phyloP scores from a whole-genome alignment of 2,888 invertebrate species.

The Brachycybe producta region DNA sequence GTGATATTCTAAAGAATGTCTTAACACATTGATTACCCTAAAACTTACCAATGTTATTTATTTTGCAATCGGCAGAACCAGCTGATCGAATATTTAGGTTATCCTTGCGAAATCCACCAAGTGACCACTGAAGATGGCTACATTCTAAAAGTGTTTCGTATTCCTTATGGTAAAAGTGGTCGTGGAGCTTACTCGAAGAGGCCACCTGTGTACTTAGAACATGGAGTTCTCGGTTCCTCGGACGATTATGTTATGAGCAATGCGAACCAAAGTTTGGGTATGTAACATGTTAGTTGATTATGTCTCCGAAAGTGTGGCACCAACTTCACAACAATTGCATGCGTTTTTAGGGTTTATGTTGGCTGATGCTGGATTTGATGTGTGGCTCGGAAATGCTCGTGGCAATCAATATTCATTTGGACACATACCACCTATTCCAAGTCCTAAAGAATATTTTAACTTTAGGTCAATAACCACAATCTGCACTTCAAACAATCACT shows the following conservation, averaged over 20 bases:
- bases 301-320: too few relatives aligned
- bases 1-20: too few relatives aligned
- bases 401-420: slow-evolving; percentile 31
- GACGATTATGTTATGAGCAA: slow-evolving; percentile 62
- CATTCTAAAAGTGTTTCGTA: slow-evolving; percentile 39
- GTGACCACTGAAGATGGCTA: slow-evolving; percentile 38
- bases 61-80: too few relatives aligned
- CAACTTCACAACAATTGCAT: too few relatives aligned
- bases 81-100: slow-evolving; percentile 36
- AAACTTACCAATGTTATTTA: too few relatives aligned
- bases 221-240: slow-evolving; percentile 65
- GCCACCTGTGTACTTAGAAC: slow-evolving; percentile 49
- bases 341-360: slow-evolving; percentile 28
- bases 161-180: slow-evolving; percentile 35
- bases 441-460: slow-evolving; percentile 20
- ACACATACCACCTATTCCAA: slow-evolving; percentile 30
- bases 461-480: neutral
- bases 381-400: slow-evolving; percentile 35
- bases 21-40: too few relatives aligned
- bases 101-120: slow-evolving; percentile 37
- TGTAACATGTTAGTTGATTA: slow-evolving; percentile 19
- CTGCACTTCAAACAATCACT: too few relatives aligned
- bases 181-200: neutral
- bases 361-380: slow-evolving; percentile 35
- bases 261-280: slow-evolving; percentile 52